Evolutionary conservation across 2,113 vertebrate species (phyloP).

Genomic region (Elephas maximus): DNA sequence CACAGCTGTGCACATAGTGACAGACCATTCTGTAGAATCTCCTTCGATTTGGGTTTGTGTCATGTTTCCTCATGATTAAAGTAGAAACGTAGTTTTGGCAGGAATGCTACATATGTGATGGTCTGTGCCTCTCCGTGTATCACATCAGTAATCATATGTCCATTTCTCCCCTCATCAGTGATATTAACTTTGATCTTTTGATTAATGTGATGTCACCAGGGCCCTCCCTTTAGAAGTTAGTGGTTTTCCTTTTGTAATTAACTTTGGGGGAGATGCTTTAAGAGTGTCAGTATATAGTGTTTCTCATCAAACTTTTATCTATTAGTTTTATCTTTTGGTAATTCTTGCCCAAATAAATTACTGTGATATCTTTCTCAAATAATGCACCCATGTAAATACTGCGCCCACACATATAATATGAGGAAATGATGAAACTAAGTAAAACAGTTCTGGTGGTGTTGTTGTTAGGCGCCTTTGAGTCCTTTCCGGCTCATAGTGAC

Average conservation of each 20-base stretch:
- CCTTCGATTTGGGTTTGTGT: not conserved
- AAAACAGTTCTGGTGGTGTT: not conserved
- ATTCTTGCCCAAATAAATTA: not conserved
- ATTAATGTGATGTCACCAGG: not conserved
- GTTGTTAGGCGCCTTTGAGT: no score
- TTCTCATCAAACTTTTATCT: not conserved
- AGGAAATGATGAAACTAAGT: not conserved
- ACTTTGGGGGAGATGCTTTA: not conserved
- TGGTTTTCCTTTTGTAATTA: constrained; percentile 8
- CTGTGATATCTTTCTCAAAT: not conserved
- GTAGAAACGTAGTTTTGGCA: not conserved
- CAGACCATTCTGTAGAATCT: not conserved
- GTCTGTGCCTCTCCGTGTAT: not conserved
- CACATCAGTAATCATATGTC: not conserved
- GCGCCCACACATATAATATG: not conserved
- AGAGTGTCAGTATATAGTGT: not conserved
- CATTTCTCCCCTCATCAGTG: not conserved
- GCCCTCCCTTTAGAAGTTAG: not conserved
- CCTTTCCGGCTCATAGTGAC: no score
- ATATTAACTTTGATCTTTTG: not conserved
- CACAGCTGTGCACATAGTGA: not conserved
- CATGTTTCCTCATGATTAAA: not conserved
- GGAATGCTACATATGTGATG: not conserved
- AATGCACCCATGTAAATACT: not conserved
- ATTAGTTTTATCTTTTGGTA: not conserved